Evolutionary conservation across 2,113 vertebrate species (phyloP).

Genomic region (Spea bombifrons): DNA sequence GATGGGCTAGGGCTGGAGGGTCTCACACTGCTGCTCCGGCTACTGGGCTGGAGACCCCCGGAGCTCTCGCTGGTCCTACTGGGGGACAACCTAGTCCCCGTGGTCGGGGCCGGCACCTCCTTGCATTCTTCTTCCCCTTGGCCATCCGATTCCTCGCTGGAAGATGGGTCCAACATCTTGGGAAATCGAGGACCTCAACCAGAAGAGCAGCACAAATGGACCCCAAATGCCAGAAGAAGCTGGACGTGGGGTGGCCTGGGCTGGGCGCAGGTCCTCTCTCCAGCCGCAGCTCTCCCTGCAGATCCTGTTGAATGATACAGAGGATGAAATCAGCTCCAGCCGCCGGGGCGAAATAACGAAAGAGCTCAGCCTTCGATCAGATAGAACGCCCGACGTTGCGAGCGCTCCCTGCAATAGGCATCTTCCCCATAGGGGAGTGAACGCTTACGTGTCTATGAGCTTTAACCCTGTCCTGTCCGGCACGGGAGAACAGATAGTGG

Average conservation of each 20-base stretch:
- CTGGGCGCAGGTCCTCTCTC: no score
- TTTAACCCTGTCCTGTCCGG: slow-evolving; percentile 74
- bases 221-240: no score
- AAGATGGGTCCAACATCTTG: slow-evolving; percentile 91
- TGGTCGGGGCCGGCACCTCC: slow-evolving; percentile 74
- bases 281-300: no score
- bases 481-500: slow-evolving; percentile 48
- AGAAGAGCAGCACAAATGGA: neutral
- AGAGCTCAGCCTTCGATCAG: slow-evolving; percentile 60
- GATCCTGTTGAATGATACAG: neutral
- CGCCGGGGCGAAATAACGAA: slow-evolving; percentile 39
- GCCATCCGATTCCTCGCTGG: slow-evolving; percentile 90
- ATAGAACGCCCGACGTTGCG: slow-evolving; percentile 61
- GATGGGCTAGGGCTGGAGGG: slow-evolving; percentile 75
- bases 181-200: neutral
- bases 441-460: slow-evolving; percentile 71
- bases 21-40: slow-evolving; percentile 66
- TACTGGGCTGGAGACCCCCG: slow-evolving; percentile 69
- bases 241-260: no score
- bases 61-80: slow-evolving; percentile 80
- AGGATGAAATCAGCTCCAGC: slow-evolving; percentile 18
- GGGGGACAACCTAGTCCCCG: slow-evolving; percentile 72
- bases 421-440: slow-evolving; percentile 67
- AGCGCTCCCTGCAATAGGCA: slow-evolving; percentile 62
- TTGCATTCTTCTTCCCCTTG: slow-evolving; percentile 78